phyloP scores from a whole-genome alignment of 1,140 invertebrate genomes.

The Philopotamus ludificatus region DNA sequence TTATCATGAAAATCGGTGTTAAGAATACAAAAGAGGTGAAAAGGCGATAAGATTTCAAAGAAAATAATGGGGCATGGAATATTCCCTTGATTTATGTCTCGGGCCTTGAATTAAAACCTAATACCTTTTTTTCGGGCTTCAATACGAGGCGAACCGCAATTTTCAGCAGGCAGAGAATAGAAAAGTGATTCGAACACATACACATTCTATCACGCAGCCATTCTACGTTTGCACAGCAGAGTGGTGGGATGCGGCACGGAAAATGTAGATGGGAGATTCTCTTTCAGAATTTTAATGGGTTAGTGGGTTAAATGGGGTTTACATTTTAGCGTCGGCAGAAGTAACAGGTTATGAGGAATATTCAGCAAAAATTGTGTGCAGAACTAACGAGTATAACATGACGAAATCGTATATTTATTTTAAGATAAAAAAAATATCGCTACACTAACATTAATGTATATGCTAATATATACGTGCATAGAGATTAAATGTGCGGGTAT shows the following conservation, averaged over 20 bases:
- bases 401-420: too few relatives aligned
- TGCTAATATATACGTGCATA: too few relatives aligned
- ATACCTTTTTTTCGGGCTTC: conserved; percentile 1
- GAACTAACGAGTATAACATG: too few relatives aligned
- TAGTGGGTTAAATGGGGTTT: background rate
- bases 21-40: conserved; percentile 19
- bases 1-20: conserved; percentile 6
- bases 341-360: too few relatives aligned
- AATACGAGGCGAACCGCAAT: background rate
- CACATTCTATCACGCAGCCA: conserved; percentile 3
- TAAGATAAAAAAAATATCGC: too few relatives aligned
- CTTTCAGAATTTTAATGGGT: background rate
- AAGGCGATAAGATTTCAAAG: conserved; percentile 14
- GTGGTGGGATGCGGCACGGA: too few relatives aligned
- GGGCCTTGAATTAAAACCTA: conserved; percentile 11
- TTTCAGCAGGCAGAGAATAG: background rate
- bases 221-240: background rate
- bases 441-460: too few relatives aligned
- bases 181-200: background rate
- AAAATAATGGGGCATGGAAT: conserved; percentile 15
- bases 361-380: too few relatives aligned
- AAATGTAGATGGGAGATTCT: too few relatives aligned
- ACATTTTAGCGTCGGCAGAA: background rate
- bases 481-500: too few relatives aligned
- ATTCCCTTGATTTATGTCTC: conserved; percentile 10